Evolutionary conservation across 2,888 invertebrate genomes (phyloP).

Genomic region (Orthosia gracilis): DNA sequence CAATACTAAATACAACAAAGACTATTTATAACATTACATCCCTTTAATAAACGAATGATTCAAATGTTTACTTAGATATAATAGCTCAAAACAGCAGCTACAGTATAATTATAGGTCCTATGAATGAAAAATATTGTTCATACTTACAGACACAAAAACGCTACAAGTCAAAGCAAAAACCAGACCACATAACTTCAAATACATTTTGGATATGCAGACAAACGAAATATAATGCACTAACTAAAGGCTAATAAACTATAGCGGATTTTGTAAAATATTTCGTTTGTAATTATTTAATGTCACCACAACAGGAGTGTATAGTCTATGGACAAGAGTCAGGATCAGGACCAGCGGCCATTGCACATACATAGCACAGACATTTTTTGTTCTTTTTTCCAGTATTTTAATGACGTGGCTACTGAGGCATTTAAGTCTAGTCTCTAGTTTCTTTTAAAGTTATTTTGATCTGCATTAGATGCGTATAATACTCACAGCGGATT

Average conservation of each 20-base stretch:
- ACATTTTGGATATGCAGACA: constrained; percentile 60
- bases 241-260: not conserved
- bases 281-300: constrained; percentile 16
- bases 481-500: too few relatives aligned
- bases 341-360: constrained; percentile 46
- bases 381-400: too few relatives aligned
- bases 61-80: not conserved
- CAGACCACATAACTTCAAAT: constrained; percentile 65
- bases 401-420: too few relatives aligned
- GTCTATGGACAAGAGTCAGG: too few relatives aligned
- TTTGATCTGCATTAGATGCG: too few relatives aligned
- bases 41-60: not conserved
- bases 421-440: too few relatives aligned
- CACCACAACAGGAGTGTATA: constrained; percentile 24
- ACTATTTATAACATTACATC: not conserved
- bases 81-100: not conserved
- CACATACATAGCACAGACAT: not conserved
- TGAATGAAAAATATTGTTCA: not conserved
- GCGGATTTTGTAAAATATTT: not conserved
- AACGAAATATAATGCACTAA: constrained; percentile 1
- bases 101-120: not conserved
- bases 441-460: too few relatives aligned
- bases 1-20: not conserved
- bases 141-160: constrained; percentile 73
- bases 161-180: constrained; percentile 66